Conservation (phyloP, 1,140 invertebrate species). For the Pomacea maculata region DNA sequence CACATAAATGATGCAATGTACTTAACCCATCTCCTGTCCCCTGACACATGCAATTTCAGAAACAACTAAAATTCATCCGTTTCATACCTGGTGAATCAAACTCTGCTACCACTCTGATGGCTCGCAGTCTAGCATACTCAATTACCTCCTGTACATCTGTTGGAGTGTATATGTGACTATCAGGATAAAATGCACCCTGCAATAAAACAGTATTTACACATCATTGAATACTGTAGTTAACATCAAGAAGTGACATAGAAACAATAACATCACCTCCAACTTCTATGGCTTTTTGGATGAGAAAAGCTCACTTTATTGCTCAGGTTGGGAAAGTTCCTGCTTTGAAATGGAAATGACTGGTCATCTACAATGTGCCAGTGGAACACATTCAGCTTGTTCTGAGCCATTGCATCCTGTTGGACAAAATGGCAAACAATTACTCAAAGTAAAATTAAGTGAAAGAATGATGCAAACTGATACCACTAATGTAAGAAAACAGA, state of each 20-base stretch:
- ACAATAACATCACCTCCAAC: not conserved
- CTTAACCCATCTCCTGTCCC: too few species aligned
- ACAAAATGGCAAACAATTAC: not conserved
- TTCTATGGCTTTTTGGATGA: not conserved
- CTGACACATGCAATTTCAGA: too few species aligned
- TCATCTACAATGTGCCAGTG: slow-evolving; percentile 96
- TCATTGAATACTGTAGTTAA: not conserved
- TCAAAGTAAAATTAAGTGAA: too few species aligned
- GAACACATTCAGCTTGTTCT: slow-evolving; percentile 91
- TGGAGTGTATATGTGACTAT: slow-evolving; percentile 75
- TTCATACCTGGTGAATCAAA: slow-evolving; percentile 88
- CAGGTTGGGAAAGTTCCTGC: slow-evolving; percentile 75
- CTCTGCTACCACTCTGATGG: slow-evolving; percentile 89
- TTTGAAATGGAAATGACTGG: slow-evolving; percentile 88
- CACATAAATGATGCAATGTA: not conserved
- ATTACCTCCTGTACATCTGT: slow-evolving; percentile 76
- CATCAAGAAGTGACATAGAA: too few species aligned
- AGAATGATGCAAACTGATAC: too few species aligned
- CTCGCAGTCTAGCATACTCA: slow-evolving; percentile 80
- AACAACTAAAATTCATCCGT: not conserved
- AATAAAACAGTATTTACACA: not conserved
- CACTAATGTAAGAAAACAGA: too few species aligned
- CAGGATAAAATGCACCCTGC: slow-evolving; percentile 63
- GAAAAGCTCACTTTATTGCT: slow-evolving; percentile 51
- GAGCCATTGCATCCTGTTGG: slow-evolving; percentile 75